Percentiles rank a stretch among this genome's conserved stretches.
Evolutionary conservation across 2,113 vertebrate genomes (phyloP).

Genomic region (Sakesphorus luctuosus): DNA sequence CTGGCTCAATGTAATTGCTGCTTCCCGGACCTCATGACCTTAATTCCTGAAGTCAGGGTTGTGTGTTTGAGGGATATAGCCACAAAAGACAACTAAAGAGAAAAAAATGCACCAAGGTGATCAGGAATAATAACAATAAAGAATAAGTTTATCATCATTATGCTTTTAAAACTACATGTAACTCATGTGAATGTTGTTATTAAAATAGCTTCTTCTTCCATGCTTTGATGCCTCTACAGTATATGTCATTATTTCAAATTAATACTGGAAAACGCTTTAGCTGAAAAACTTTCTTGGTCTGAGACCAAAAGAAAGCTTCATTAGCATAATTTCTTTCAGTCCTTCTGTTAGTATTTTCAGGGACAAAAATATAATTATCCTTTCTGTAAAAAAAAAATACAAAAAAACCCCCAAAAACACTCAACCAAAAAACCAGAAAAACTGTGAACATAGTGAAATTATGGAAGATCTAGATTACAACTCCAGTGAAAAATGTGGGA

Average conservation of each 20-base stretch:
- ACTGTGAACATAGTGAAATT: background rate
- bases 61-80: background rate
- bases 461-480: slow-evolving; percentile 25
- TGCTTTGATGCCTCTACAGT: background rate
- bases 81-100: background rate
- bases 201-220: background rate
- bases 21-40: background rate
- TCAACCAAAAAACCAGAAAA: background rate
- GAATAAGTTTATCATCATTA: background rate
- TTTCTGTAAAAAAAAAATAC: background rate
- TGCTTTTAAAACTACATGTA: background rate
- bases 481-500: slow-evolving; percentile 35
- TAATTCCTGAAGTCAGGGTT: background rate
- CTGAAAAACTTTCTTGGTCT: background rate
- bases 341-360: slow-evolving; percentile 20
- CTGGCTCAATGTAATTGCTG: background rate
- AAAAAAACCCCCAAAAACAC: background rate
- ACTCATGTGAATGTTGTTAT: background rate
- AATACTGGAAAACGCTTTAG: background rate
- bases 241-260: background rate
- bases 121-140: background rate
- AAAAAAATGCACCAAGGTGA: background rate
- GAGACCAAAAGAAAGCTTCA: background rate
- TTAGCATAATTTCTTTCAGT: background rate
- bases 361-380: background rate